These are phyloP conservation scores for Hippocampus comes DNA, from an alignment of 2,113 vertebrate genomes.

Conservation along the genomic window DNA sequence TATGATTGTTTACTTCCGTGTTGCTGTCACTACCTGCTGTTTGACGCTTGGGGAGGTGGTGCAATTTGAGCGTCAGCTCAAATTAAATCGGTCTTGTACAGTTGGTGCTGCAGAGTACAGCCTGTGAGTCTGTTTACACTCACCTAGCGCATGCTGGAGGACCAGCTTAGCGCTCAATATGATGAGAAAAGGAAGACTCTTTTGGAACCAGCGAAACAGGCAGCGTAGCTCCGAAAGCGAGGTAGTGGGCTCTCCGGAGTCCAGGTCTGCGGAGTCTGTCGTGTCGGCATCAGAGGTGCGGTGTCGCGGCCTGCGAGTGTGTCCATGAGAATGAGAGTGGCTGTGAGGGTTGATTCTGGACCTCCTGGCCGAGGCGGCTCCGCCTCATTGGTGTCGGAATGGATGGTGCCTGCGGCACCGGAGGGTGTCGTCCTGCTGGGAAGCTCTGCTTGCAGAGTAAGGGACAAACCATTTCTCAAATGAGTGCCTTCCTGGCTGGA, in stretches of 20 bases:
- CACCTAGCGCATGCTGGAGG: constrained; percentile 86
- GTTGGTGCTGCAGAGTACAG: neutral
- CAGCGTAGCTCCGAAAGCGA: constrained; percentile 84
- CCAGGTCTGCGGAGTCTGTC: constrained; percentile 51
- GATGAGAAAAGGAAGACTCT: constrained; percentile 89
- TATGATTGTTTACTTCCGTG: too few species aligned
- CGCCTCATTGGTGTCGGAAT: constrained; percentile 67
- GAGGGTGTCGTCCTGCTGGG: constrained; percentile 55
- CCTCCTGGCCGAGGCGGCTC: constrained; percentile 66
- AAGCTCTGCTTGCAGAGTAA: constrained; percentile 65
- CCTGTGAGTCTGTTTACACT: constrained; percentile 1
- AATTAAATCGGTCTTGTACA: neutral
- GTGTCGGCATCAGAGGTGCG: constrained; percentile 63
- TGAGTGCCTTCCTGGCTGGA: constrained; percentile 62
- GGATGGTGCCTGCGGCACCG: constrained; percentile 41
- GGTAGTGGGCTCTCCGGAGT: constrained; percentile 77
- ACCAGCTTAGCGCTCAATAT: constrained; percentile 87
- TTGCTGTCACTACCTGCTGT: too few species aligned
- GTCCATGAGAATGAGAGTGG: constrained; percentile 69
- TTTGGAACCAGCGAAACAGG: constrained; percentile 88
- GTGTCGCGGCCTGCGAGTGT: constrained; percentile 55
- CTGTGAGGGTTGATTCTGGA: constrained; percentile 63
- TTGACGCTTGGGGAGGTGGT: too few species aligned
- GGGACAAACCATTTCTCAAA: constrained; percentile 63
- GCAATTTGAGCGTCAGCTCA: neutral